Evolutionary conservation across 2,888 invertebrate genomes (phyloP).

Genomic region (Octonoba sinensis): DNA sequence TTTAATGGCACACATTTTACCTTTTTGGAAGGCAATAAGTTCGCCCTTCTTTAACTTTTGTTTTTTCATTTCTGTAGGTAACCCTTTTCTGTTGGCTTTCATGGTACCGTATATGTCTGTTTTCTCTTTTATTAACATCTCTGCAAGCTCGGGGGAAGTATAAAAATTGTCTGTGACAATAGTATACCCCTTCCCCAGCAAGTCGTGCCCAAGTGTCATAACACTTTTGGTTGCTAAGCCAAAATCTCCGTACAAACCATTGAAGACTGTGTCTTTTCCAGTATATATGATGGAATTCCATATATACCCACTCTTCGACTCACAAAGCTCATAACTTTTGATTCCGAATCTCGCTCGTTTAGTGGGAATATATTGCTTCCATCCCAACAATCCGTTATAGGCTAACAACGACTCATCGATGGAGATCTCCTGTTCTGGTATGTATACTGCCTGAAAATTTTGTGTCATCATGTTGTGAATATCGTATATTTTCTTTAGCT

Average conservation of each 20-base stretch:
- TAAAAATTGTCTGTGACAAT: constrained; percentile 61
- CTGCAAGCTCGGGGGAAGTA: constrained; percentile 21
- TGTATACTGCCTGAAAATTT: constrained; percentile 29
- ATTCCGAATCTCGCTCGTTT: constrained; percentile 65
- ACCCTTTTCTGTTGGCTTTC: constrained; percentile 47
- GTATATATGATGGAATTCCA: constrained; percentile 39
- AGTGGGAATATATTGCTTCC: constrained; percentile 64
- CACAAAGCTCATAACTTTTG: constrained; percentile 59
- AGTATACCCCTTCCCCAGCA: constrained; percentile 38
- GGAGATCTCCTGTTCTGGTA: constrained; percentile 45
- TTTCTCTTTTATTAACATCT: constrained; percentile 28
- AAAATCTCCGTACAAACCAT: background rate
- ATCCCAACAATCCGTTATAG: constrained; percentile 50
- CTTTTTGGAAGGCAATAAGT: constrained; percentile 27
- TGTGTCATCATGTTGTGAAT: constrained; percentile 15
- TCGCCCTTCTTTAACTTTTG: constrained; percentile 54
- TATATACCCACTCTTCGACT: constrained; percentile 57
- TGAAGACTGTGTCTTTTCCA: constrained; percentile 1
- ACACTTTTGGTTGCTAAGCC: constrained; percentile 18
- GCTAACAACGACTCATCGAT: constrained; percentile 64
- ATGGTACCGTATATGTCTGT: constrained; percentile 65
- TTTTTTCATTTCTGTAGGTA: constrained; percentile 22
- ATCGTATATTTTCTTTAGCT: constrained; percentile 46
- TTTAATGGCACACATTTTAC: constrained; percentile 18
- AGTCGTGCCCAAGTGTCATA: constrained; percentile 26